These are phyloP conservation scores for Lasaia peninsularis DNA, from an alignment of 1,140 invertebrate species.

Conservation along the genomic window DNA sequence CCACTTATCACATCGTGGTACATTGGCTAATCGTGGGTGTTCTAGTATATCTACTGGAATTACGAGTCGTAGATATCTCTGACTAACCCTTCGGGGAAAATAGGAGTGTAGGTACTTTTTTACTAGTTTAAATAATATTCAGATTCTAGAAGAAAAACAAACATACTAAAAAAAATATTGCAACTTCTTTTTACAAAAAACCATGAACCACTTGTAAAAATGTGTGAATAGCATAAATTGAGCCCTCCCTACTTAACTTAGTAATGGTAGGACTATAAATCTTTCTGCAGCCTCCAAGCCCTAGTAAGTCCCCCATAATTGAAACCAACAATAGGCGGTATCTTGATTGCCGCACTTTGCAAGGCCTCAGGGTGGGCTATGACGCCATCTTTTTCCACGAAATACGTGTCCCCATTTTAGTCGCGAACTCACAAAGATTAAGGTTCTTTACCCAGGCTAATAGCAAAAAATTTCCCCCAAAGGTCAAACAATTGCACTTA, in stretches of 20 bases:
- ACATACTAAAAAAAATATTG: no score
- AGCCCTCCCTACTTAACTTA: conserved; percentile 15
- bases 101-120: no score
- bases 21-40: no score
- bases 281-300: conserved; percentile 20
- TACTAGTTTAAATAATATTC: no score
- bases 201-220: no score
- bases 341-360: conserved; percentile 33
- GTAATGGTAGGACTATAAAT: conserved; percentile 40
- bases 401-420: not conserved
- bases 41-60: no score
- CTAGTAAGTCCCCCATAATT: conserved; percentile 50
- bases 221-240: no score
- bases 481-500: not conserved
- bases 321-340: conserved; percentile 47
- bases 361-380: not conserved
- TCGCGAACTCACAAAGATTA: not conserved
- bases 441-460: not conserved
- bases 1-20: no score
- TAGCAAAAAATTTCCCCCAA: not conserved
- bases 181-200: no score
- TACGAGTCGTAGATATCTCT: no score
- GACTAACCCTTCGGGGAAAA: no score
- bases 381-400: not conserved
- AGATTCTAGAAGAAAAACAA: no score